phyloP scores from a whole-genome alignment of 2,888 invertebrate genomes.

The Hydroisotoma schaefferi region DNA sequence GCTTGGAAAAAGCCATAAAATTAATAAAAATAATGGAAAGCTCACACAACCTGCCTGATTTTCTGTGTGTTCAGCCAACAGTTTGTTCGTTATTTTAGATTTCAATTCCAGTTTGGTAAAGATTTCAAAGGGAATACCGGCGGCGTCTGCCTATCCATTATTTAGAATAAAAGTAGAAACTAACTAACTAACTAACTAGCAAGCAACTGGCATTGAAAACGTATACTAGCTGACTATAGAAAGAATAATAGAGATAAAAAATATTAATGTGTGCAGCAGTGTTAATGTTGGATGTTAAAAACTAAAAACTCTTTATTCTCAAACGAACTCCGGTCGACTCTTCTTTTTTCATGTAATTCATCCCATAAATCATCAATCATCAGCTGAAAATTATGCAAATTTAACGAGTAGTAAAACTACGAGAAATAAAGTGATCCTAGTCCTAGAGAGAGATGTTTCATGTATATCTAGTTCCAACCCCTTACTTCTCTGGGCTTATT shows the following conservation, averaged over 20 bases:
- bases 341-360: slow-evolving; percentile 1
- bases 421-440: neutral
- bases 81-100: neutral
- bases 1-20: slow-evolving; percentile 5
- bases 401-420: neutral
- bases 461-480: no score
- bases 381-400: slow-evolving; percentile 16
- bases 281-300: no score
- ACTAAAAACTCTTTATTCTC: no score
- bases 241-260: no score
- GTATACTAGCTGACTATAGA: no score
- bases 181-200: no score
- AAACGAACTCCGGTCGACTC: neutral
- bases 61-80: neutral
- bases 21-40: slow-evolving; percentile 15
- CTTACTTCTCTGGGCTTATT: no score
- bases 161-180: no score
- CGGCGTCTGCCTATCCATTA: neutral
- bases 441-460: no score
- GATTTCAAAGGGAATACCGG: slow-evolving; percentile 10
- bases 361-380: slow-evolving; percentile 13
- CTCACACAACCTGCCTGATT: neutral
- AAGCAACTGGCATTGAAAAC: no score
- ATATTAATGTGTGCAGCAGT: no score
- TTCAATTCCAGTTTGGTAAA: no score